Conservation (phyloP, 1,140 invertebrate genomes). For the Drosophila auraria region DNA sequence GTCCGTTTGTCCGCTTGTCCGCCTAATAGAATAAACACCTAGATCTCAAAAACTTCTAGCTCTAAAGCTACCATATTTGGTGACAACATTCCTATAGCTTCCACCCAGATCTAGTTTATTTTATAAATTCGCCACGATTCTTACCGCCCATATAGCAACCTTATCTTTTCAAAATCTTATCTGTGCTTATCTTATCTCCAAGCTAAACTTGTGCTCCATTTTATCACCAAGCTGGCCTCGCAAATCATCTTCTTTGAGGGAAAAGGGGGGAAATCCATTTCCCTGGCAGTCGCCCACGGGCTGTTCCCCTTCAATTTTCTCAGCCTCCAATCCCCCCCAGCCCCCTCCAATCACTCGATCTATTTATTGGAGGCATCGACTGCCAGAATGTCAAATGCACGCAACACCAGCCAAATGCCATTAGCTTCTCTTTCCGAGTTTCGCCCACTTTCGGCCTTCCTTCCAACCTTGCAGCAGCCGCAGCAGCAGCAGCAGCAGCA, state of each 20-base stretch:
- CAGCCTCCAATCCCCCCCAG: no score
- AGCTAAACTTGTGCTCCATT: conserved; percentile 14
- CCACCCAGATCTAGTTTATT: background rate
- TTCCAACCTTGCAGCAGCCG: background rate
- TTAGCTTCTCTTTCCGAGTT: conserved; percentile 32
- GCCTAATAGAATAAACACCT: no score
- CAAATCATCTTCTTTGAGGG: conserved; percentile 13
- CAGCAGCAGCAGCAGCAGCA: no score
- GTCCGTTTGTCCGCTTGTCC: no score
- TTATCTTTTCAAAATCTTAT: conserved; percentile 14
- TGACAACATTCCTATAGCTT: background rate
- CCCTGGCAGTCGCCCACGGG: conserved; percentile 30
- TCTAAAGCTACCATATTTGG: background rate
- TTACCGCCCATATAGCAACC: background rate
- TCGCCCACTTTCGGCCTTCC: conserved; percentile 37
- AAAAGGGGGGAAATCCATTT: conserved; percentile 2
- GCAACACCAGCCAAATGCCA: conserved; percentile 57
- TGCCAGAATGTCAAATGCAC: conserved; percentile 57
- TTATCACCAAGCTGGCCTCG: conserved; percentile 24
- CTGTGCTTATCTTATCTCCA: conserved; percentile 21
- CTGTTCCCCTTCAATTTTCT: background rate
- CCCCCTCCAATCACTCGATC: background rate
- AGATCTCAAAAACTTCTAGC: background rate
- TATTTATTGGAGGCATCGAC: conserved; percentile 26
- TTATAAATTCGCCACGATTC: no score